These are phyloP conservation scores for Stenopsyche tienmushanensis DNA, from an alignment of 1,140 invertebrate species.

Conservation along the genomic window DNA sequence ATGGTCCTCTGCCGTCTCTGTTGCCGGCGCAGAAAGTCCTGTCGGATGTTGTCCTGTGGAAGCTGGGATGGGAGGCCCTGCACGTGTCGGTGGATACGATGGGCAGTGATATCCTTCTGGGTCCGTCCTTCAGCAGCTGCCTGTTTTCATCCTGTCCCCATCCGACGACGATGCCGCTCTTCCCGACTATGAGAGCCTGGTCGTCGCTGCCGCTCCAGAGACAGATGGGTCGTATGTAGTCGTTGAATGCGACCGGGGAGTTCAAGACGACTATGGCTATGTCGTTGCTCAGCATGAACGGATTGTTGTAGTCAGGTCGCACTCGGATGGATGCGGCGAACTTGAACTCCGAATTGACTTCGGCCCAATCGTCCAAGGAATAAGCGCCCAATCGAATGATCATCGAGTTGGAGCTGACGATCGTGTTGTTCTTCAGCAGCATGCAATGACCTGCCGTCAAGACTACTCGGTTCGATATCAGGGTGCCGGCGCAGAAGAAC, in stretches of 20 bases:
- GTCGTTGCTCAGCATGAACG: too few species aligned
- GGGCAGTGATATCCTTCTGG: constrained; percentile 56
- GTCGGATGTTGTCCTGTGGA: constrained; percentile 57
- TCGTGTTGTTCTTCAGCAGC: too few species aligned
- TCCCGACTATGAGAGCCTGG: constrained; percentile 46
- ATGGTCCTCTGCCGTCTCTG: constrained; percentile 50
- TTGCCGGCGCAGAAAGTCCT: constrained; percentile 61
- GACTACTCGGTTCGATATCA: constrained; percentile 43
- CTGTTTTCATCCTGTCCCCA: constrained; percentile 61
- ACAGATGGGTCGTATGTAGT: constrained; percentile 49
- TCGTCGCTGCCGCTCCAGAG: constrained; percentile 48
- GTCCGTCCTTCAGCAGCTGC: constrained; percentile 50
- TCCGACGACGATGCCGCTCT: constrained; percentile 56
- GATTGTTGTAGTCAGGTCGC: too few species aligned
- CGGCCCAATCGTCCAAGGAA: too few species aligned
- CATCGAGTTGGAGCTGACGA: too few species aligned
- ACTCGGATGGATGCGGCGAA: too few species aligned
- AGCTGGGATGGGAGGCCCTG: constrained; percentile 55
- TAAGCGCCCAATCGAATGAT: too few species aligned
- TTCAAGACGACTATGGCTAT: constrained; percentile 22
- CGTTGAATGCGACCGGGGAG: constrained; percentile 6
- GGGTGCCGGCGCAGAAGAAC: constrained; percentile 48
- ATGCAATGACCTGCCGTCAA: constrained; percentile 45
- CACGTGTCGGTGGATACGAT: constrained; percentile 61
- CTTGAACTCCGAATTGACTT: too few species aligned